Evolutionary conservation across 2,797 vertebrate genomes (phyloP), one percentile per base, ranked within the genome.

Genomic region (Amniataba percoides): DNA sequence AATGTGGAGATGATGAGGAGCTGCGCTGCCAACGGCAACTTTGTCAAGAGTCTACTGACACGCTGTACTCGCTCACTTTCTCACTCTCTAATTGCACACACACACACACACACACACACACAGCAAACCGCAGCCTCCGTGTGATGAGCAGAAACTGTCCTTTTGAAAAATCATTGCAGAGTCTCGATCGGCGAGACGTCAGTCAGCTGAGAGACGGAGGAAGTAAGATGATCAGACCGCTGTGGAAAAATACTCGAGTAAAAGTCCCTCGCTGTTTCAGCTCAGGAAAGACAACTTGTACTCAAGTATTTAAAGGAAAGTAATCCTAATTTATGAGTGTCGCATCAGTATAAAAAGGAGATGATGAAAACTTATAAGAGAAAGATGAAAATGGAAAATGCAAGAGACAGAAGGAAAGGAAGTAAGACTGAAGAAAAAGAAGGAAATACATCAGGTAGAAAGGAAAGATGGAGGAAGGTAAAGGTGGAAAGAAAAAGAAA

Each of bases 1-100:
- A 45, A 89, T 87, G 82, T 80, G 80, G 81, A 83, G 83, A 92
- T 87, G 87, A 93, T 88, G 88, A 92, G 88, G 85, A 89, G 80
- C 88, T n/a, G 55, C 19, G 58, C 70, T 79, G 90, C 89, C 89
- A 70, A 80, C 45, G 81, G 90, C 88, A 76, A 89, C 73, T 88
- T 85, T 87, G 86, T 88, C 86, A 87, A 78, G 79, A 83, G 49
- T 82, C 86, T 68, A 43, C 86, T 84, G 85, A 88, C 84, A 73
- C 23, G 45, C 79, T 82, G 71, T 19, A 75, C 76, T 75, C 45
- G 45, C 65, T 78, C 78, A 61, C 78, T 85, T 58, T 65, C 76
- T 79, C 70, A 60, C 77, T 81, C 64, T 74, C 74, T 89, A 89
- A 89, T 88, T 90, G 75, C 61, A 31, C 66, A 31, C 62, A 59